Evolutionary conservation across 2,113 vertebrate genomes (phyloP), one percentile per base, ranked within the genome.

Genomic region (Tangachromis dhanisi): DNA sequence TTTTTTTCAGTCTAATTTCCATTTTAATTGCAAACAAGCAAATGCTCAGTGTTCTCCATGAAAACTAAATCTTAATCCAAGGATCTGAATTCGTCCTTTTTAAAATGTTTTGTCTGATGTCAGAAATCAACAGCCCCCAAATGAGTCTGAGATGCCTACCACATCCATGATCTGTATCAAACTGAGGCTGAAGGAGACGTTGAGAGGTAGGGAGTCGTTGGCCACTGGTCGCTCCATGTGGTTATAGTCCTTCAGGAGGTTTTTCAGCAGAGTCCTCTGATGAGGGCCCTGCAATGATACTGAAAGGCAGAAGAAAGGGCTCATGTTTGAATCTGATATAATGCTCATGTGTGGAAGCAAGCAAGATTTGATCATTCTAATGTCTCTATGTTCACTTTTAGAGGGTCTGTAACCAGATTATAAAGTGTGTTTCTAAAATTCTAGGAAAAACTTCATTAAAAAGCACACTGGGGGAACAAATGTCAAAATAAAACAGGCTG

Each of bases 111-210:
- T 42, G 35, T 42, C 35, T 57, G 9, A 57, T 21, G 9, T 26
- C 54, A 42, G 24, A 12, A 42, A 26, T 17, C 2, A 57, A 11
- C 35, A 40, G 4, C 35, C 61, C 33, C 33, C 16, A 45, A 29
- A 59, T n/a, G 38, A 14, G 61, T 24, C 7, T 1, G 13, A 1
- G 76, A 16, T 33, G 91, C 95, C 33, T 82, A 97, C 97, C 97
- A 97, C 96, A 6, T 97, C 97, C 97, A 97, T 97, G 88, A 97
- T 97, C 96, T 97, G 97, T 68, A 96, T 92, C 86, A 97, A 90
- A 66, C 95, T 97, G 84, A 97, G 90, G 5, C 95, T 90, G 42
- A 97, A 95, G 88, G 95, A 31, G 2, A 97, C 96, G 0, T 95
- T 96, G 45, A 97, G 96, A 1, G 97, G 92, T 26, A 95, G 95